Base-by-base conservation (phyloP, 2,888 invertebrate species). In the Xylophagus ater region DNA sequence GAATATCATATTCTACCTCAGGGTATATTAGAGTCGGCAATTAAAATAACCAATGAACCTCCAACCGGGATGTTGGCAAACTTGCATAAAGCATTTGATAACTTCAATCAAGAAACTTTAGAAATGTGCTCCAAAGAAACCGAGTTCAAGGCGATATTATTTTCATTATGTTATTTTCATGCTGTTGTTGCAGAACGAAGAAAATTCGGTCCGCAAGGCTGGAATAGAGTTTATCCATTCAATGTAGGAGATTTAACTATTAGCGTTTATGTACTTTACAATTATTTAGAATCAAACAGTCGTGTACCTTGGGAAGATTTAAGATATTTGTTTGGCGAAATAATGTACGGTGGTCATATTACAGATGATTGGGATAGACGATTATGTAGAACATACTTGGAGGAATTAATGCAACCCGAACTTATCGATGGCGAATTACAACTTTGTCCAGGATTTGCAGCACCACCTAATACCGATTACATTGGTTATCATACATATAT, bases 331-430 rank as follows among this genome's bases (percentile, higher is more conserved):
- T 93, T 94, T 58, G 94, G 93, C 0, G 93, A 94, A 67, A 94
- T 94, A 51, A 93, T 94, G 93, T 94, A 94, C 56, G 93, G 93
- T 2, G 94, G 94, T 0, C 94, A 94, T 57, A 93, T 94, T 52
- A 93, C 93, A 0, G 93, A 94, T 56, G 93, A 94, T 61, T 93
- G 92, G 89, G 93, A 94, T 61, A 69, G 93, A 32, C 70, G 86
- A 25, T 71, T 94, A 4, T 94, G 93, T 55, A 73, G 81, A 36
- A 85, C 82, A 2, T 89, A 86, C 64, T 68, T 94, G 31, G 72
- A 84, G 49, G 90, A 88, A 56, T 92, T 84, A 59, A 81, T 94
- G 77, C 81, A 84, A 54, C 74, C 85, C 0, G 87, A 89, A 55
- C 70, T 93, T 59, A 76, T 81, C 41, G 92, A 93, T 50, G 89